phyloP scores from a whole-genome alignment of 2,888 invertebrate species.

The Sialis fuliginosa region DNA sequence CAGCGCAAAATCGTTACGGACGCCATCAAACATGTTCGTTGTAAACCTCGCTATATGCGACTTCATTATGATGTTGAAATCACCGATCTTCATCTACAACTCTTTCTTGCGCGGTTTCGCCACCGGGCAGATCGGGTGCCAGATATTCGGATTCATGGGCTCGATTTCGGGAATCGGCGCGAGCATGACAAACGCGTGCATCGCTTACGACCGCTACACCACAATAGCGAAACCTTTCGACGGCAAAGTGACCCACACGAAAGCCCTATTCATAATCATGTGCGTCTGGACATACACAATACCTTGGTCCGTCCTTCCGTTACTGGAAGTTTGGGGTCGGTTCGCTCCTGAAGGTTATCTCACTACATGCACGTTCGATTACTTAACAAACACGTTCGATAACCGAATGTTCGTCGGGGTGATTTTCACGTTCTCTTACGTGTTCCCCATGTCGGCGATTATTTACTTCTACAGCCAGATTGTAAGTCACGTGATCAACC shows the following conservation, averaged over 20 bases:
- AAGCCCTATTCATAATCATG: conserved; percentile 56
- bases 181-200: conserved; percentile 64
- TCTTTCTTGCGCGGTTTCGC: conserved; percentile 65
- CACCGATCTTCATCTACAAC: conserved; percentile 73
- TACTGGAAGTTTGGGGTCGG: conserved; percentile 71
- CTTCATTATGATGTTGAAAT: conserved; percentile 75
- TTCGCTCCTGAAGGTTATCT: conserved; percentile 82
- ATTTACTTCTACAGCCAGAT: conserved; percentile 74
- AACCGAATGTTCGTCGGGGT: conserved; percentile 58
- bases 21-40: conserved; percentile 71
- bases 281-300: conserved; percentile 58
- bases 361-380: conserved; percentile 72
- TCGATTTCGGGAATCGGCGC: conserved; percentile 67
- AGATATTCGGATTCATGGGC: conserved; percentile 58
- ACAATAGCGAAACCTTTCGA: conserved; percentile 71
- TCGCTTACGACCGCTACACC: conserved; percentile 65
- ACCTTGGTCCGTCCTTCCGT: conserved; percentile 68
- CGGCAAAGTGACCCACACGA: conserved; percentile 63
- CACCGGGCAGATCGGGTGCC: conserved; percentile 53
- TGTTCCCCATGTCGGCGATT: conserved; percentile 58
- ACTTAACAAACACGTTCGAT: conserved; percentile 59
- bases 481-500: conserved; percentile 70
- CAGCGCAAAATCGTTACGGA: conserved; percentile 53
- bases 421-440: conserved; percentile 62
- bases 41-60: conserved; percentile 68